phyloP scores from a whole-genome alignment of 2,888 invertebrate genomes.

The Doris montereyensis region DNA sequence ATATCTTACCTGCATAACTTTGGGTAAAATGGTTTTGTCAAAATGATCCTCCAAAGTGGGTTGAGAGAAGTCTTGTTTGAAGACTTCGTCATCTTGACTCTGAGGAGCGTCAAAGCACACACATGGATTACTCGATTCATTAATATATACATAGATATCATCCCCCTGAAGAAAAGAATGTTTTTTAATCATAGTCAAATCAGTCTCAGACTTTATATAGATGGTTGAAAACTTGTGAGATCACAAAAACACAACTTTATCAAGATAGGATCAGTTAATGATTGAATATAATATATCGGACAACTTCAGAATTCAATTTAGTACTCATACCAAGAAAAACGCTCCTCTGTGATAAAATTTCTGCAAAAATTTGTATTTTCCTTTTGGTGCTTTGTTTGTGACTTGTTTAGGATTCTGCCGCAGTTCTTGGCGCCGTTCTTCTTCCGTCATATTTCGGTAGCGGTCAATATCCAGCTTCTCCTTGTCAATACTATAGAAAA shows the following conservation, averaged over 20 bases:
- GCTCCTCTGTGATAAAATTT: conserved; percentile 99
- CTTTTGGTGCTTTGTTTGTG: conserved; percentile 83
- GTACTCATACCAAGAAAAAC: conserved; percentile 89
- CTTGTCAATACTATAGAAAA: conserved; percentile 83
- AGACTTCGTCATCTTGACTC: conserved; percentile 91
- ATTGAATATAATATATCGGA: not conserved
- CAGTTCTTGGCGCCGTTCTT: conserved; percentile 91
- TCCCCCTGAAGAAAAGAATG: no score
- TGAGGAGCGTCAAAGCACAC: conserved; percentile 52
- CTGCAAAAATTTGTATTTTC: conserved; percentile 99
- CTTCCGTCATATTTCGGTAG: conserved; percentile 94
- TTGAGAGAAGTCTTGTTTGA: conserved; percentile 93
- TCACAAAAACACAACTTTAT: not conserved
- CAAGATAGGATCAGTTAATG: no score
- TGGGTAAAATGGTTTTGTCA: conserved; percentile 97
- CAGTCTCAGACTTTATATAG: no score
- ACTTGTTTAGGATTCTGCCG: conserved; percentile 92
- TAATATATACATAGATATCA: no score
- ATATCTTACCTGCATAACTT: conserved; percentile 91
- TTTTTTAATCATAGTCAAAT: no score
- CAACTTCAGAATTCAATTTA: not conserved
- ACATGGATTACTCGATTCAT: not conserved
- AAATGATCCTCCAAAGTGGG: conserved; percentile 99
- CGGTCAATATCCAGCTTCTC: conserved; percentile 91
- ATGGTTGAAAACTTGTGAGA: not conserved